Conservation (phyloP, 2,888 invertebrate species). For the Chouioia cunea region DNA sequence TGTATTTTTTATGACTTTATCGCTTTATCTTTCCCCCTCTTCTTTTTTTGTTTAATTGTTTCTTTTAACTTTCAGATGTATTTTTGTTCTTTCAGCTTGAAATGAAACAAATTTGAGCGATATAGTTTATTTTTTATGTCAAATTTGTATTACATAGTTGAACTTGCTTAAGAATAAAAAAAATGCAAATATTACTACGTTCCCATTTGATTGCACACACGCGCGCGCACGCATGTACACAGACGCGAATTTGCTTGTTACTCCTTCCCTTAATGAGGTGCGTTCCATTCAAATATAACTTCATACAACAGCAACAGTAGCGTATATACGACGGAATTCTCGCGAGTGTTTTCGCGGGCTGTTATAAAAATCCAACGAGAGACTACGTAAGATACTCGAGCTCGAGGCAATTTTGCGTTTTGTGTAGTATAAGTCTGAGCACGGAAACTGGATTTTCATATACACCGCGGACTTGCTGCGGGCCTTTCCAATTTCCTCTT, state of each 20-base stretch:
- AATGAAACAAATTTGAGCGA: no score
- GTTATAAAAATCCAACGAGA: conserved; percentile 57
- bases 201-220: neutral
- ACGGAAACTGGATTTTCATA: conserved; percentile 54
- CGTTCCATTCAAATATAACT: conserved; percentile 67
- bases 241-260: neutral
- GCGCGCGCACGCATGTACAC: neutral
- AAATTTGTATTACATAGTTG: no score
- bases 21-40: conserved; percentile 2
- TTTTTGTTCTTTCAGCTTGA: no score
- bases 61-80: no score
- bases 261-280: conserved; percentile 63
- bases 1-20: conserved; percentile 27
- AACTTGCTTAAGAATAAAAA: no score
- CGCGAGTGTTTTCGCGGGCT: conserved; percentile 61
- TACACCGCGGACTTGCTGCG: conserved; percentile 48
- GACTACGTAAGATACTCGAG: conserved; percentile 19
- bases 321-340: conserved; percentile 3
- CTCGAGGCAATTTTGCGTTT: conserved; percentile 2
- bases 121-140: no score
- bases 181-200: neutral
- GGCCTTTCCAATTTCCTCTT: conserved; percentile 58
- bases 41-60: neutral
- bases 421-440: conserved; percentile 18
- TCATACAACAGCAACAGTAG: conserved; percentile 55